A percentile compares a stretch with the other conserved stretches of the same genome.
These are phyloP conservation scores for Chaetodon trifasciatus DNA, from an alignment of 2,797 vertebrate genomes.

Conservation along the genomic window DNA sequence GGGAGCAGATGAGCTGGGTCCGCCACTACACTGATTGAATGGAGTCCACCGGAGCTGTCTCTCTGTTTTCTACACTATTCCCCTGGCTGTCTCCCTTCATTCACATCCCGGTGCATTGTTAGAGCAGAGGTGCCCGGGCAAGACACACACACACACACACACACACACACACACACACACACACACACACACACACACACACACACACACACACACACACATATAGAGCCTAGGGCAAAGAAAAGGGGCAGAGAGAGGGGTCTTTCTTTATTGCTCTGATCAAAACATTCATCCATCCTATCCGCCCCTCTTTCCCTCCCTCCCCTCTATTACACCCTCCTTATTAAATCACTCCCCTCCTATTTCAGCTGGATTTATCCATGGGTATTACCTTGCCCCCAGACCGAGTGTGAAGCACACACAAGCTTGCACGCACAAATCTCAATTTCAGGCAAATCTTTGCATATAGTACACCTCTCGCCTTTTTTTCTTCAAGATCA, in stretches of 20 bases:
- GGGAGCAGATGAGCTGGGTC: conserved; percentile 78
- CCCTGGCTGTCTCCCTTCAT: conserved; percentile 82
- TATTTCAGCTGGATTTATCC: conserved; percentile 73
- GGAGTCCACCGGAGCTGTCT: conserved; percentile 76
- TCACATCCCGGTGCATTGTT: conserved; percentile 76
- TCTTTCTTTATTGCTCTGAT: conserved; percentile 81
- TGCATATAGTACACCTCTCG: conserved; percentile 18
- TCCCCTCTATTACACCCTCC: conserved; percentile 70
- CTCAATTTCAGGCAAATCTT: conserved; percentile 49
- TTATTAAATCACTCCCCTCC: conserved; percentile 80
- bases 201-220: conserved; percentile 25
- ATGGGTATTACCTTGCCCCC: conserved; percentile 65
- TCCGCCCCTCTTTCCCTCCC: conserved; percentile 64
- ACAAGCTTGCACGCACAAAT: conserved; percentile 12
- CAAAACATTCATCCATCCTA: conserved; percentile 80
- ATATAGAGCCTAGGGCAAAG: conserved; percentile 68
- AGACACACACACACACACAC: conserved; percentile 35
- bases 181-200: conserved; percentile 39
- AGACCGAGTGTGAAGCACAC: conserved; percentile 33
- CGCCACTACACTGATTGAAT: conserved; percentile 76
- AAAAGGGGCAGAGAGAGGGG: conserved; percentile 61
- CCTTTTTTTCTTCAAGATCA: conserved; percentile 36
- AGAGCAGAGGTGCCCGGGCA: conserved; percentile 63
- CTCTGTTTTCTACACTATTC: conserved; percentile 80
- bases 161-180: conserved; percentile 24